phyloP scores from a whole-genome alignment of 2,888 invertebrate genomes.

The Serrognathus titanus region DNA sequence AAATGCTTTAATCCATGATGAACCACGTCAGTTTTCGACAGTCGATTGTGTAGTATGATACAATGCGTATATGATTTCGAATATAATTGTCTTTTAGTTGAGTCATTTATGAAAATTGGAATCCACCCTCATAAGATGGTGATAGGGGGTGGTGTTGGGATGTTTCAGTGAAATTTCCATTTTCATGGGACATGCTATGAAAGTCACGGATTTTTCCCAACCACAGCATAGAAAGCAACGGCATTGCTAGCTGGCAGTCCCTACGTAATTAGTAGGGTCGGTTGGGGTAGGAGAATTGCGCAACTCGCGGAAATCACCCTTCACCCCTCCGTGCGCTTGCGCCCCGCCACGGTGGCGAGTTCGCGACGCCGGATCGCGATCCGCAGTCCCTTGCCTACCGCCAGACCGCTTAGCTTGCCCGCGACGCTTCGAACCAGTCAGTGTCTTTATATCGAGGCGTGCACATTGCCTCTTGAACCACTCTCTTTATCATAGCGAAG shows the following conservation, averaged over 20 bases:
- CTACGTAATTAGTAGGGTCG: constrained; percentile 33
- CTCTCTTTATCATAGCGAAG: constrained; percentile 7
- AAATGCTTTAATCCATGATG: too few species aligned
- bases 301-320: constrained; percentile 14
- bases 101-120: too few species aligned
- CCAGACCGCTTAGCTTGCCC: constrained; percentile 52
- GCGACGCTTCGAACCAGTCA: constrained; percentile 48
- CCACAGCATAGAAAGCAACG: constrained; percentile 14
- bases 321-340: constrained; percentile 28
- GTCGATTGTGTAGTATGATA: too few species aligned
- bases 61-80: too few species aligned
- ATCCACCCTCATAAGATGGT: too few species aligned
- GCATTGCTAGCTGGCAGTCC: constrained; percentile 25
- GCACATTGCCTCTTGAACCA: constrained; percentile 30
- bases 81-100: too few species aligned
- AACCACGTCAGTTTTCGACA: too few species aligned
- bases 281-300: constrained; percentile 17
- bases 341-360: constrained; percentile 34
- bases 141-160: too few species aligned
- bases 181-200: too few species aligned
- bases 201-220: constrained; percentile 23
- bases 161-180: too few species aligned
- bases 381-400: constrained; percentile 50
- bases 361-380: constrained; percentile 48
- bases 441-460: constrained; percentile 49